phyloP scores from a whole-genome alignment of 2,113 vertebrate genomes.

The Petrocephalus microphthalmus region DNA sequence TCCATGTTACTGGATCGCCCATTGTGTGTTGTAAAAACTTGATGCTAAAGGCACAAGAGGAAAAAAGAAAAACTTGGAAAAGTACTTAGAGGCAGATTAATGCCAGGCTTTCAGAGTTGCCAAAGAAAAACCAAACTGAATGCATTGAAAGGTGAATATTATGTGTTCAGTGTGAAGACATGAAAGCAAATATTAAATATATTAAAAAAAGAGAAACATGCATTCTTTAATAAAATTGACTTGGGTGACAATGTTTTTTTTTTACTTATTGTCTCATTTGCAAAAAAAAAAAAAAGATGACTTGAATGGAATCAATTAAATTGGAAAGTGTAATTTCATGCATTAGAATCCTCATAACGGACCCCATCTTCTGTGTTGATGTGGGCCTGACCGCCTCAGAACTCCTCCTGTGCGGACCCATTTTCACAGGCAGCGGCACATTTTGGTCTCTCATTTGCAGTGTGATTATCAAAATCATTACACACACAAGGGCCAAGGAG shows the following conservation, averaged over 20 bases:
- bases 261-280: conserved; percentile 7
- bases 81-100: background rate
- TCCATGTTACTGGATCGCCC: background rate
- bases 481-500: background rate
- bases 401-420: background rate
- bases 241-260: background rate
- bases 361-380: background rate
- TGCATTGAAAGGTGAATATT: conserved; percentile 2
- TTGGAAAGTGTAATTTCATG: background rate
- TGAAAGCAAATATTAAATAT: background rate
- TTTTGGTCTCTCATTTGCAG: background rate
- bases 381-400: background rate
- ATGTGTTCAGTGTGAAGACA: background rate
- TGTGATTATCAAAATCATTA: background rate
- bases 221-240: conserved; percentile 9
- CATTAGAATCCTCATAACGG: background rate
- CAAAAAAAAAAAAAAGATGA: background rate
- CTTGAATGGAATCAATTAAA: conserved; percentile 3
- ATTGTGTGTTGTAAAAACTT: background rate
- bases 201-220: background rate
- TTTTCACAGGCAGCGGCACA: background rate
- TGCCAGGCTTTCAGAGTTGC: background rate
- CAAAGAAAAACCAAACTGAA: background rate
- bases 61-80: background rate
- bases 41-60: background rate